Evolutionary conservation across 2,797 vertebrate genomes (phyloP).

Genomic region (Delichon dasypus): DNA sequence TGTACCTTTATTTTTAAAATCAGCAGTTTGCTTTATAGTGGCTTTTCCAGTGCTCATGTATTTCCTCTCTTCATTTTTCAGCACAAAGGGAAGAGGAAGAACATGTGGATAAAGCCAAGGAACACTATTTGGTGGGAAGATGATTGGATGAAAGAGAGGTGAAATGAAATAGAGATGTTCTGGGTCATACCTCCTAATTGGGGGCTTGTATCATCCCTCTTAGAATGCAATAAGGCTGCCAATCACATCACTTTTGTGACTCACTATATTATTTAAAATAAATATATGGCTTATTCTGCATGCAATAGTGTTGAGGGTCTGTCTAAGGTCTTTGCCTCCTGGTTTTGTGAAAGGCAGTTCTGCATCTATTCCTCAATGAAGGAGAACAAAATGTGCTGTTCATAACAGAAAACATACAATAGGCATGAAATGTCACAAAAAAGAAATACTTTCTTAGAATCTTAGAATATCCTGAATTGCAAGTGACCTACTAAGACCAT

Average conservation of each 20-base stretch:
- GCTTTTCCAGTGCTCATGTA: background rate
- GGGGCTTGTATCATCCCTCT: background rate
- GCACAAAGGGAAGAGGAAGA: conserved; percentile 26
- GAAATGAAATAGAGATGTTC: background rate
- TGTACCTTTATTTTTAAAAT: background rate
- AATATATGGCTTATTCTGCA: background rate
- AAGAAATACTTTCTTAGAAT: background rate
- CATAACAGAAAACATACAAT: background rate
- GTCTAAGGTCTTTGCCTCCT: background rate
- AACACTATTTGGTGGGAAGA: background rate
- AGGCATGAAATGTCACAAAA: background rate
- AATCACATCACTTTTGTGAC: background rate
- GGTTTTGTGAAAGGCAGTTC: background rate
- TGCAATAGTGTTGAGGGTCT: background rate
- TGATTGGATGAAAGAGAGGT: background rate
- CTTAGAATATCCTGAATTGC: background rate
- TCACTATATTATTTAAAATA: background rate
- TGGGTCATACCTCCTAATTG: background rate
- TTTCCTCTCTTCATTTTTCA: conserved; percentile 37
- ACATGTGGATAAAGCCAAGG: background rate
- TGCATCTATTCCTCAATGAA: background rate
- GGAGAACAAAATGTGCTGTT: background rate
- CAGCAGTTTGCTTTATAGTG: background rate
- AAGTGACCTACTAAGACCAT: background rate
- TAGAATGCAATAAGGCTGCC: background rate